phyloP scores from a whole-genome alignment of 2,888 invertebrate genomes.

The Graphium colonna region DNA sequence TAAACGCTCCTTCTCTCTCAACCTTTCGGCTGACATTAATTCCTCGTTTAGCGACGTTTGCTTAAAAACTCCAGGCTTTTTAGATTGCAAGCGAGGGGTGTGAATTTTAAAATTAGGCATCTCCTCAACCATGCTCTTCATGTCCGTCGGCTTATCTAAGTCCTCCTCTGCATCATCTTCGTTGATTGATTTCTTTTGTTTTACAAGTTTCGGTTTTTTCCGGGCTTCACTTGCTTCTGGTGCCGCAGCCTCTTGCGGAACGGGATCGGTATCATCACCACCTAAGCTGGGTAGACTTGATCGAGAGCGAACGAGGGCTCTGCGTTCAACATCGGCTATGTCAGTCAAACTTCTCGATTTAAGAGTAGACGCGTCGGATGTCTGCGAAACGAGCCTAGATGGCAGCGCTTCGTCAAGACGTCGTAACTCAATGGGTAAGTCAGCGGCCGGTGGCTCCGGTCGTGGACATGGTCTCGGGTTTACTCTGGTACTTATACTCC shows the following conservation, averaged over 20 bases:
- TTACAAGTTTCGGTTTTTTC: constrained; percentile 86
- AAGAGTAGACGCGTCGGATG: constrained; percentile 80
- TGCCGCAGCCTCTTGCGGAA: constrained; percentile 34
- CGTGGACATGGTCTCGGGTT: constrained; percentile 78
- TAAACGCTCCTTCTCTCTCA: constrained; percentile 90
- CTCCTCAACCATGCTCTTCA: constrained; percentile 82
- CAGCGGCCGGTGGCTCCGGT: constrained; percentile 88
- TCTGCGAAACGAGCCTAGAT: constrained; percentile 63
- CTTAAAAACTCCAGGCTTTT: constrained; percentile 84
- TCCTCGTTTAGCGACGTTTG: constrained; percentile 95
- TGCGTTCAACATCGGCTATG: constrained; percentile 87
- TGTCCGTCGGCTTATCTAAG: constrained; percentile 84
- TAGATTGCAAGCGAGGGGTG: constrained; percentile 62
- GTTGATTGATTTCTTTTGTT: constrained; percentile 92
- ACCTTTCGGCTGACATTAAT: constrained; percentile 91
- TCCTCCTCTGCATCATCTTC: constrained; percentile 85
- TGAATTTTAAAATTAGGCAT: constrained; percentile 83
- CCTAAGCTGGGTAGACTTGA: constrained; percentile 87
- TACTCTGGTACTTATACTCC: constrained; percentile 76
- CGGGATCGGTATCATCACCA: constrained; percentile 55
- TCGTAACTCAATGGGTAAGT: constrained; percentile 92
- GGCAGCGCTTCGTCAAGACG: constrained; percentile 83
- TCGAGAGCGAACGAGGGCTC: constrained; percentile 85
- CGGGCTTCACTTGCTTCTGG: constrained; percentile 77
- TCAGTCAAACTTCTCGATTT: constrained; percentile 93